These are phyloP conservation scores for Montipora foliosa DNA, from an alignment of 64 coral and sea anemone species.

Conservation along the genomic window DNA sequence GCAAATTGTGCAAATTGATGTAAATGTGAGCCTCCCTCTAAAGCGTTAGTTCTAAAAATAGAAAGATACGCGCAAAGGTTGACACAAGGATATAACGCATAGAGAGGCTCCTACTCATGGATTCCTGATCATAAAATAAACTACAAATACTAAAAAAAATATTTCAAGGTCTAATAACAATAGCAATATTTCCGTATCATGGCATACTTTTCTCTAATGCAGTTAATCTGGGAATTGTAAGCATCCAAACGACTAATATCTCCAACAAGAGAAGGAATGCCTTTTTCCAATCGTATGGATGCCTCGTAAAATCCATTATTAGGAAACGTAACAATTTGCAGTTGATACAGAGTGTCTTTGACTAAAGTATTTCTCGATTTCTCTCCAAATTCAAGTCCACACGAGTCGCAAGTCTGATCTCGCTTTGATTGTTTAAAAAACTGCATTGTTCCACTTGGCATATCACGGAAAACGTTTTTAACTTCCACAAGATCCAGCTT, in stretches of 20 bases:
- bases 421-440: background rate
- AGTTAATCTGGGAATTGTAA: slow-evolving; percentile 60
- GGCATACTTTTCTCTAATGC: slow-evolving; percentile 39
- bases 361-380: slow-evolving; percentile 43
- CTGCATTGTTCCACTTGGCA: slow-evolving; percentile 69
- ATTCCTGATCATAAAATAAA: too few species aligned
- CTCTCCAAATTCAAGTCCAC: slow-evolving; percentile 29
- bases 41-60: too few species aligned
- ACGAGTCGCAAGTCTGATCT: slow-evolving; percentile 34
- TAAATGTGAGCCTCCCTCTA: too few species aligned
- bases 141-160: too few species aligned
- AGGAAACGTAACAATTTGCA: slow-evolving; percentile 75
- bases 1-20: too few species aligned
- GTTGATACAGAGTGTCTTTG: slow-evolving; percentile 66
- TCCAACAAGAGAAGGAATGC: slow-evolving; percentile 11
- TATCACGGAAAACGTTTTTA: slow-evolving; percentile 54
- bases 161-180: slow-evolving; percentile 2
- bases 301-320: slow-evolving; percentile 79
- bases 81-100: too few species aligned
- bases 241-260: slow-evolving; percentile 61
- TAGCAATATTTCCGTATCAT: slow-evolving; percentile 67
- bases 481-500: slow-evolving; percentile 57
- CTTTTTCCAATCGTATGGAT: slow-evolving; percentile 29
- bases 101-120: too few species aligned
- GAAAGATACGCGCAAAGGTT: too few species aligned